Evolutionary conservation across 2,888 invertebrate species (phyloP), one percentile per base, ranked within the genome.

Genomic region (Craniophora ligustri): DNA sequence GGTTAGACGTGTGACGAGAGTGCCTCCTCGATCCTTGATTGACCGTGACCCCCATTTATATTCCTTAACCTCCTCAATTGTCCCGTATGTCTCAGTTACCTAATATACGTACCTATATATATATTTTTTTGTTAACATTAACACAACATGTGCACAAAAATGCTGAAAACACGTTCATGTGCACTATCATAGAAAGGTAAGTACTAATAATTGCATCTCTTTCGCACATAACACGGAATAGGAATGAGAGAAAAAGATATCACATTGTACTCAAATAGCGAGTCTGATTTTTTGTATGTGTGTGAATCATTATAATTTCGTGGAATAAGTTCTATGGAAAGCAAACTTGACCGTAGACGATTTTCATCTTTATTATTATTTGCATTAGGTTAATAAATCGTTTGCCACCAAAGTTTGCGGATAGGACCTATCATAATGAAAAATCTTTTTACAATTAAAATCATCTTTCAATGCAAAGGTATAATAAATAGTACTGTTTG

Each of bases 11-110:
- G 57, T 74, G 55, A 62, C 48, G 46, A 54, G 62, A 47, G 18
- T 60, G 45, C 66, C 71, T 67, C 67, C 58, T 65, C 54, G 57
- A 62, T 71, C 72, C 67, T 62, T 79, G 71, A 76, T 75, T 75
- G 82, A 58, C 83, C 83, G 57, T 85, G 85, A 84, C 79, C 82
- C 66, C 71, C 47, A 72, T 72, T 83, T 75, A 71, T 51, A 68
- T 70, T 81, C 75, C 78, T 82, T 80, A 81, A 81, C 82, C 83
- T 48, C 63, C 68, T 60, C 76, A 64, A 66, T 70, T 74, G 65
- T 73, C 73, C 77, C 66, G 66, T 72, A 63, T 74, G 68, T 75
- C 75, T 78, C 72, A 63, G 68, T 71, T 72, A 73, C 55, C 47
- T 69, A 68, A 72, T 70, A 73, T 73, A 63, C 51, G 53, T 63